phyloP scores from a whole-genome alignment of 2,113 vertebrate species.

The Bos indicus region DNA sequence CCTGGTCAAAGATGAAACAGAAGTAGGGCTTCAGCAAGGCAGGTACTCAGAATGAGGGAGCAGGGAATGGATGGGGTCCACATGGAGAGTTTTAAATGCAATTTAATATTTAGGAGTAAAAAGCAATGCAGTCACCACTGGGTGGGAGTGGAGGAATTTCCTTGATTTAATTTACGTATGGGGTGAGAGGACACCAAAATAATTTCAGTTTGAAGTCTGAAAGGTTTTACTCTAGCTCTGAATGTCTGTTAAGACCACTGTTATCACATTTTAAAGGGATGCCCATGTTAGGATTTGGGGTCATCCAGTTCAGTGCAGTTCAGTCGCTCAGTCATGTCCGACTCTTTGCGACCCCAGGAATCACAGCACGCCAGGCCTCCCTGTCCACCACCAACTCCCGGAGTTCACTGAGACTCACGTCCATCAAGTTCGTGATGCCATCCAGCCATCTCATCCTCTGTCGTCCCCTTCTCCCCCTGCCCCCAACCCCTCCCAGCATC shows the following conservation, averaged over 20 bases:
- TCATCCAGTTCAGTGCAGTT: not conserved
- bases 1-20: not conserved
- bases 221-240: not conserved
- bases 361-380: no score
- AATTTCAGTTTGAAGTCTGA: not conserved
- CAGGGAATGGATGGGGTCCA: not conserved
- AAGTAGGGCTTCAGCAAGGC: not conserved
- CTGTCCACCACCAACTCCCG: no score
- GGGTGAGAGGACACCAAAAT: not conserved
- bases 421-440: rapidly evolving
- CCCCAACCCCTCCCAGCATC: no score
- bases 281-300: not conserved
- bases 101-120: not conserved
- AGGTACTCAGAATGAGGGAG: not conserved
- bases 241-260: not conserved
- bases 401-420: no score
- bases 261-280: not conserved
- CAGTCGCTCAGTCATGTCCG: no score
- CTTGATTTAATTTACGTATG: not conserved
- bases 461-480: no score
- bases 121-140: not conserved
- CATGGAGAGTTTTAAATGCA: not conserved
- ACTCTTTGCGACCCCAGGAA: no score
- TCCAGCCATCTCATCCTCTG: no score
- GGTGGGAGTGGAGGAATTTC: not conserved